Conservation (phyloP, 2,797 vertebrate genomes). For the Emydoidea blandingii region DNA sequence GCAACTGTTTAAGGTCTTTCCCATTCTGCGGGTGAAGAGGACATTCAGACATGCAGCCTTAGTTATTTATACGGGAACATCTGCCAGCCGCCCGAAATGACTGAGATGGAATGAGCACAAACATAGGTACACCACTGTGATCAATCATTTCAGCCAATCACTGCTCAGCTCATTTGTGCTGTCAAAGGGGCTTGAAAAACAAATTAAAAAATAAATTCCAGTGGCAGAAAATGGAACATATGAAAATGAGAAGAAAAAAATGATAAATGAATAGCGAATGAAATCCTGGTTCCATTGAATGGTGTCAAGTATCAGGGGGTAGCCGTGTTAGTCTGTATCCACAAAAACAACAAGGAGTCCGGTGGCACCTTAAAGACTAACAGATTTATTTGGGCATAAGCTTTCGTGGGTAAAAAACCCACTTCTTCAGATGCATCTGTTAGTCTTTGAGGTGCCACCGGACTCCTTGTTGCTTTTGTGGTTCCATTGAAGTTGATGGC, state of each 20-base stretch:
- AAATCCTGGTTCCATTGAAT: background rate
- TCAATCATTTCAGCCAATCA: constrained; percentile 20
- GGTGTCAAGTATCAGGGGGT: too few species aligned
- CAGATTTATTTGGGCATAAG: too few species aligned
- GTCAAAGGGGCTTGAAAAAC: background rate
- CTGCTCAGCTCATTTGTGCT: background rate
- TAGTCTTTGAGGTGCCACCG: too few species aligned
- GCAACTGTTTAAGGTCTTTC: background rate
- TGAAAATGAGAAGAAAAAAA: background rate
- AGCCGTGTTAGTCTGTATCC: too few species aligned
- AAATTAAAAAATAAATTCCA: background rate
- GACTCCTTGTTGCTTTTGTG: too few species aligned
- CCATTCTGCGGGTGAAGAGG: background rate
- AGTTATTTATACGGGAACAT: background rate
- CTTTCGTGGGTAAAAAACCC: too few species aligned
- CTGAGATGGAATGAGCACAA: background rate
- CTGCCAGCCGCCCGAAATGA: background rate
- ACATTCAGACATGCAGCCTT: background rate
- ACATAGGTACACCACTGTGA: background rate
- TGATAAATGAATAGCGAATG: background rate
- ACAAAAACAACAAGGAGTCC: too few species aligned
- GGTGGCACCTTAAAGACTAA: too few species aligned
- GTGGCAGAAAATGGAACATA: background rate
- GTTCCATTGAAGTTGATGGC: background rate
- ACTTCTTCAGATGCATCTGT: too few species aligned